phyloP scores from a whole-genome alignment of 2,113 vertebrate species.

The Alouatta palliata region DNA sequence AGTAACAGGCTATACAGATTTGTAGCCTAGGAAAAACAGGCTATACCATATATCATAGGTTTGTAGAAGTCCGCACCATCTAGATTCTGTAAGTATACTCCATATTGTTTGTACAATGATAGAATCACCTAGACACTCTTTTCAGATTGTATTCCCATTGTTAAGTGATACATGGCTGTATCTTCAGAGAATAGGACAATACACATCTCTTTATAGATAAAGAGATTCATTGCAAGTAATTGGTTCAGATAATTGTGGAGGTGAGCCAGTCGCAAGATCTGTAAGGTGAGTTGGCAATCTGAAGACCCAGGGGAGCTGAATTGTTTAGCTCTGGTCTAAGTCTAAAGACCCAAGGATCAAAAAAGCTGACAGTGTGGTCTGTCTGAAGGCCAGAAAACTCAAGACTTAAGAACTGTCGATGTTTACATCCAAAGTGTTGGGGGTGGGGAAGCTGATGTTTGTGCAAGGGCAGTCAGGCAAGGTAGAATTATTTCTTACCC shows the following conservation, averaged over 20 bases:
- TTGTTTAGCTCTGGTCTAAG: neutral
- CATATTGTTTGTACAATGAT: neutral
- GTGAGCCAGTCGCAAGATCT: neutral
- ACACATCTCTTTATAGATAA: neutral
- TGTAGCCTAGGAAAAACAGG: neutral
- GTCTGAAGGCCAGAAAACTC: neutral
- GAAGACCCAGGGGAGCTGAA: neutral
- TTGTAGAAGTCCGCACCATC: neutral
- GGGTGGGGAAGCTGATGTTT: too few relatives aligned
- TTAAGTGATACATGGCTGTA: neutral
- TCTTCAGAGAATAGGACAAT: neutral
- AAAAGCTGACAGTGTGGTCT: neutral
- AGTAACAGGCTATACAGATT: neutral
- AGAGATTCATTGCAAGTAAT: neutral
- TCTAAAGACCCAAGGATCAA: neutral
- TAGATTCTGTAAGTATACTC: neutral
- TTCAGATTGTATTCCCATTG: neutral
- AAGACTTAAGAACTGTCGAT: neutral
- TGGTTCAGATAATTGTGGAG: neutral
- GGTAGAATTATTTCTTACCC: neutral
- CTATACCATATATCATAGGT: neutral
- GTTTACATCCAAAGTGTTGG: neutral
- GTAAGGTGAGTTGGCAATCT: neutral
- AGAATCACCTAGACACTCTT: neutral
- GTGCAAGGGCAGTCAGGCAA: neutral